Evolutionary conservation across 2,888 invertebrate species (phyloP), one percentile per base, ranked within the genome.

Genomic region (Callyntrura guangdongensis): DNA sequence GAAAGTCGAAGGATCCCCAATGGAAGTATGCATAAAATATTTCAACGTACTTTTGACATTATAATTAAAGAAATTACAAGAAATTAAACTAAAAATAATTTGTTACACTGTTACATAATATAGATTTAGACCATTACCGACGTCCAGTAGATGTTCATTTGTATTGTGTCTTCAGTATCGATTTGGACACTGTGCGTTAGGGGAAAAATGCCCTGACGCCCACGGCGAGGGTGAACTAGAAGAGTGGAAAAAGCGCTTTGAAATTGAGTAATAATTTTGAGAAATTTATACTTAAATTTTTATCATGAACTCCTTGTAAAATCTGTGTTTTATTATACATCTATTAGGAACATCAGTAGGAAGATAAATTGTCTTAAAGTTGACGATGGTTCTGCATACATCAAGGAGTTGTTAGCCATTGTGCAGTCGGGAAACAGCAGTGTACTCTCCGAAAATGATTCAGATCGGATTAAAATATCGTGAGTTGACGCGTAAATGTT

Each of bases 131-230:
- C 91, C 93, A 2, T 45, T 93, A n/a, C 94, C 90, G 14, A 69
- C 90, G 8, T 86, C 90, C 0, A 93, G 93, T 49, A 67, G 84
- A 3, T 92, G 91, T 72, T 85, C 92, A 14, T 93, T 93, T 59
- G 92, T 93, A 12, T 89, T 94, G 0, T 94, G 94, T 81, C 91
- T 94, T 27, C 93, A 92, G 49, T 92, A 92, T 85, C 82, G 93
- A 92, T 95, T 95, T 56, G 96, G 96, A 69, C 95, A 95, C 64
- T 97, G 97, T 94, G 96, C 96, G 77, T 96, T 96, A 94, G 97
- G 97, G 20, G 96, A 96, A 77, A 97, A 97, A 94, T 97, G 97
- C 94, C 96, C 97, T 11, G 96, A 97, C 94, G 97, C 97, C 0
- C 97, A 97, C 94, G 97, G 97, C 0, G 95, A 95, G 25, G 96